Percentiles rank a stretch among this genome's conserved stretches.
Evolutionary conservation across 2,888 invertebrate species (phyloP).

Genomic region (Philereme transversata): DNA sequence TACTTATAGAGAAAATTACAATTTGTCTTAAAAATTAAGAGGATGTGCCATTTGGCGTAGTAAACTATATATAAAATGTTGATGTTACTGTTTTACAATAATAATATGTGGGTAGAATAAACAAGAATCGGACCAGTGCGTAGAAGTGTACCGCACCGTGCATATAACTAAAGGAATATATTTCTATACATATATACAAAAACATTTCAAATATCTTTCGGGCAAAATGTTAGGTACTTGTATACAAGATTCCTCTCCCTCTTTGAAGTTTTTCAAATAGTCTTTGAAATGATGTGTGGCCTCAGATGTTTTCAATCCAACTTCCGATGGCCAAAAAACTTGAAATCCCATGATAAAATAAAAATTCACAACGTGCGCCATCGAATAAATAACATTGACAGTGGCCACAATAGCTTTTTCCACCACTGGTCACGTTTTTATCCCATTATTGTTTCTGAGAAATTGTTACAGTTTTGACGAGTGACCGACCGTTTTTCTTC

Average conservation of each 20-base stretch:
- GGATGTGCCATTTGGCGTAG: no score
- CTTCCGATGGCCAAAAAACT: conserved; percentile 70
- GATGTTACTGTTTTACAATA: no score
- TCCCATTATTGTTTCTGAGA: conserved; percentile 83
- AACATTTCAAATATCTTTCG: no score
- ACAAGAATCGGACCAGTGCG: no score
- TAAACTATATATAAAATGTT: no score
- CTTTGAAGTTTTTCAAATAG: conserved; percentile 12
- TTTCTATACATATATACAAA: no score
- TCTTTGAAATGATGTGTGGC: conserved; percentile 21
- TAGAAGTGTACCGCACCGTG: no score
- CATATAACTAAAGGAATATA: no score
- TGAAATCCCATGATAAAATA: conserved; percentile 78
- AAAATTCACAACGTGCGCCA: conserved; percentile 77
- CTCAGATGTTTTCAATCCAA: conserved; percentile 54
- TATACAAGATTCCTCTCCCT: neutral
- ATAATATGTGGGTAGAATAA: no score
- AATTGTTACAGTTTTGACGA: conserved; percentile 84
- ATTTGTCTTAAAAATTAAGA: no score
- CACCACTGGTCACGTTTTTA: conserved; percentile 69
- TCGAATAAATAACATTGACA: conserved; percentile 84
- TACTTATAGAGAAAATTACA: no score
- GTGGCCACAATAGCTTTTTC: conserved; percentile 72
- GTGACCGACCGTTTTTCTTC: conserved; percentile 82
- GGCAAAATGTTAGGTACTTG: no score